phyloP scores from a whole-genome alignment of 2,113 vertebrate genomes.

The Myrmecobius fasciatus region DNA sequence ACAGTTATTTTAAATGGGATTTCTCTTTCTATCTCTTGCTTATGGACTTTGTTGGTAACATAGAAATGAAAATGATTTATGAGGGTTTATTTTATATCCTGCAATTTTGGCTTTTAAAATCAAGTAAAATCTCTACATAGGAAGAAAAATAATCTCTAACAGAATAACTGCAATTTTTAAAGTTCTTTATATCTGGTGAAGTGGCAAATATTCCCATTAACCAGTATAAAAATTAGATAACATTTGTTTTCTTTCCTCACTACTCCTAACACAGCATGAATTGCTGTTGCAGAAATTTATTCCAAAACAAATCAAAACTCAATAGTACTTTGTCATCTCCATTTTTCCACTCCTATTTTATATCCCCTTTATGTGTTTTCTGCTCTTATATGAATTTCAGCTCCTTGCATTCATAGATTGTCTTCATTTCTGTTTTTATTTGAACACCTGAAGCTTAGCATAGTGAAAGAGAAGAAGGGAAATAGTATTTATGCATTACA shows the following conservation, averaged over 20 bases:
- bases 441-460: not conserved
- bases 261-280: too few relatives aligned
- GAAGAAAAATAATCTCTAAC: not conserved
- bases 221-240: not conserved
- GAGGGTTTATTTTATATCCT: too few relatives aligned
- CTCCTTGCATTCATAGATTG: not conserved
- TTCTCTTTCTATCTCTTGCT: too few relatives aligned
- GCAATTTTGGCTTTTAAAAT: too few relatives aligned
- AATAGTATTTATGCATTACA: not conserved
- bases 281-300: too few relatives aligned
- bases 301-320: too few relatives aligned
- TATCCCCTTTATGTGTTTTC: too few relatives aligned
- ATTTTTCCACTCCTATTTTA: not conserved
- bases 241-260: not conserved
- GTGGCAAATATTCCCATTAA: slow-evolving; percentile 31
- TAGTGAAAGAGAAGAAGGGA: not conserved
- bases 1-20: too few relatives aligned
- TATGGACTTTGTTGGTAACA: too few relatives aligned
- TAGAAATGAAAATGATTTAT: too few relatives aligned
- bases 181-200: not conserved
- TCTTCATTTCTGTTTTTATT: not conserved
- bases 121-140: not conserved
- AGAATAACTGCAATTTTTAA: not conserved
- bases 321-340: not conserved
- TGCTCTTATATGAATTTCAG: not conserved